Evolutionary conservation across 2,888 invertebrate genomes (phyloP).

Genomic region (Morinoia aosen): DNA sequence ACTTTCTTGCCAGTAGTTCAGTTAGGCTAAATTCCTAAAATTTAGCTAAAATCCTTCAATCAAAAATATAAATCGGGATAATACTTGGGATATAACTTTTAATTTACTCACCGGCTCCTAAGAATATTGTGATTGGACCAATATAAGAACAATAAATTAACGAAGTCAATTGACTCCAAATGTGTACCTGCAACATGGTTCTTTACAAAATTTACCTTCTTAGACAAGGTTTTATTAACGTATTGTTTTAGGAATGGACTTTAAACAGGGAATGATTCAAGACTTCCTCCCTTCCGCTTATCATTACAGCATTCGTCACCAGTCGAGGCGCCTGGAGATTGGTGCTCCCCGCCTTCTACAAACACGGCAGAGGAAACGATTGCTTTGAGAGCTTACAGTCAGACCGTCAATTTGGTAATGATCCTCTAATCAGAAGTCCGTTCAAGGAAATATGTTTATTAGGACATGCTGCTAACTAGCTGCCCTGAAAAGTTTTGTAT

Average conservation of each 20-base stretch:
- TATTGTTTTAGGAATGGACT: background rate
- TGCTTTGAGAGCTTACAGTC: background rate
- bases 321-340: background rate
- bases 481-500: background rate
- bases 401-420: background rate
- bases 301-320: slow-evolving; percentile 2
- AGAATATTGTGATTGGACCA: no score
- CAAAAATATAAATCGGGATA: no score
- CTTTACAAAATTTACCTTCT: background rate
- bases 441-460: background rate
- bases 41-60: no score
- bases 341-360: background rate
- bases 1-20: no score
- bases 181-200: background rate
- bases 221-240: background rate
- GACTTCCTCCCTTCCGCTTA: background rate
- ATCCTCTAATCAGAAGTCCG: background rate
- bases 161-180: background rate
- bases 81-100: no score
- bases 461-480: background rate
- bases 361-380: background rate
- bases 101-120: no score
- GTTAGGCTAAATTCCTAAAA: no score
- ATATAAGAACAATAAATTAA: no score
- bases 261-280: background rate